phyloP scores from a whole-genome alignment of 2,113 vertebrate species.

The Halcyon senegalensis region DNA sequence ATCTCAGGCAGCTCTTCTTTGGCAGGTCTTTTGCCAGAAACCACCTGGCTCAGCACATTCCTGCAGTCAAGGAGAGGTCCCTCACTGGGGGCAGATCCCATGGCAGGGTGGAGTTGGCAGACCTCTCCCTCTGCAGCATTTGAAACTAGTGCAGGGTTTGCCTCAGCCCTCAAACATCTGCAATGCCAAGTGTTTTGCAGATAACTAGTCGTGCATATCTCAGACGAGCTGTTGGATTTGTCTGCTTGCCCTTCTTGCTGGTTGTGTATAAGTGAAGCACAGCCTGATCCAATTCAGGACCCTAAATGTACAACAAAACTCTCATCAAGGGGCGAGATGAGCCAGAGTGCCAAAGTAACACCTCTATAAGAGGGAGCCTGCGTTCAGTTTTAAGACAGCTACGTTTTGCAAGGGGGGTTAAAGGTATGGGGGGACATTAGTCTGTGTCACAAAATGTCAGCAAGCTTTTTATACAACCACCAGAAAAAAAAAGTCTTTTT shows the following conservation, averaged over 20 bases:
- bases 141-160: not conserved
- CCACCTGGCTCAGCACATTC: fast-evolving
- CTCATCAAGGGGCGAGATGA: not conserved
- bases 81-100: fast-evolving
- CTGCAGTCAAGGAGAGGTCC: not conserved
- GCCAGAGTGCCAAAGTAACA: not conserved
- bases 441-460: conserved; percentile 65
- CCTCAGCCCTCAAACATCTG: not conserved
- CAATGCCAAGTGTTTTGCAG: not conserved
- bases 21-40: not conserved
- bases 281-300: not conserved
- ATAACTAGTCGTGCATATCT: not conserved
- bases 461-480: conserved; percentile 62
- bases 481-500: conserved; percentile 37
- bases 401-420: not conserved
- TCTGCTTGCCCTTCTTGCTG: not conserved
- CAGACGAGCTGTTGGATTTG: not conserved
- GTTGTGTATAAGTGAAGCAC: not conserved
- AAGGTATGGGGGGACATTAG: conserved; percentile 10
- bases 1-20: not conserved
- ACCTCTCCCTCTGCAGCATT: not conserved
- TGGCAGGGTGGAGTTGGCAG: not conserved
- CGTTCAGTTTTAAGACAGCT: not conserved
- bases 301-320: not conserved
- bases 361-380: not conserved